These are phyloP conservation scores for Bugula neritina DNA, from an alignment of 2,888 invertebrate species.

Conservation along the genomic window DNA sequence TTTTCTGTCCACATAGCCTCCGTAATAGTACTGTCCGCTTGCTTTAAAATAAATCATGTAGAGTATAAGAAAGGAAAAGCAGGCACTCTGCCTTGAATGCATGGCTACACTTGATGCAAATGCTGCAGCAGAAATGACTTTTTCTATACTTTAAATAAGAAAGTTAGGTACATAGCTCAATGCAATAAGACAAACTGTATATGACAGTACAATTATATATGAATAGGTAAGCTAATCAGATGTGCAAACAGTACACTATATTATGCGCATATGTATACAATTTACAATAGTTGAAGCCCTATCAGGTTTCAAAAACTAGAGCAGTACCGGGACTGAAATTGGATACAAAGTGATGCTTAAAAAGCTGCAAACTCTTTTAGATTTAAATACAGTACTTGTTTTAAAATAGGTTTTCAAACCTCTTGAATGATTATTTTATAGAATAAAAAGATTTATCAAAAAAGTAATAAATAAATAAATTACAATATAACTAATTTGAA, in stretches of 20 bases:
- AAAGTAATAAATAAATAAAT: no score
- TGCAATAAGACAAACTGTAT: not conserved
- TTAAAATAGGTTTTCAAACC: no score
- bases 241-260: not conserved
- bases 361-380: no score
- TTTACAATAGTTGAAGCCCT: not conserved
- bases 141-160: not conserved
- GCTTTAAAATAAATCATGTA: not conserved
- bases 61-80: not conserved
- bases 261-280: not conserved
- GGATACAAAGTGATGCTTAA: no score
- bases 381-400: no score
- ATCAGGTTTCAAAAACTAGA: not conserved
- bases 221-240: not conserved
- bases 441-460: no score
- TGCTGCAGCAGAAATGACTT: not conserved
- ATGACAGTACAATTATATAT: not conserved
- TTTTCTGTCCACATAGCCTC: not conserved
- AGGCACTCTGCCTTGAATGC: not conserved
- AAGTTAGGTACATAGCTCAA: not conserved
- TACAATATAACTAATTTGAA: no score
- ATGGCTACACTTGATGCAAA: not conserved
- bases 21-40: not conserved
- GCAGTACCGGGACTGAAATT: no score
- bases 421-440: no score